Evolutionary conservation across 64 coral and sea anemone species (phyloP), one percentile per base, ranked within the genome.

Genomic region (Exaiptasia diaphana): DNA sequence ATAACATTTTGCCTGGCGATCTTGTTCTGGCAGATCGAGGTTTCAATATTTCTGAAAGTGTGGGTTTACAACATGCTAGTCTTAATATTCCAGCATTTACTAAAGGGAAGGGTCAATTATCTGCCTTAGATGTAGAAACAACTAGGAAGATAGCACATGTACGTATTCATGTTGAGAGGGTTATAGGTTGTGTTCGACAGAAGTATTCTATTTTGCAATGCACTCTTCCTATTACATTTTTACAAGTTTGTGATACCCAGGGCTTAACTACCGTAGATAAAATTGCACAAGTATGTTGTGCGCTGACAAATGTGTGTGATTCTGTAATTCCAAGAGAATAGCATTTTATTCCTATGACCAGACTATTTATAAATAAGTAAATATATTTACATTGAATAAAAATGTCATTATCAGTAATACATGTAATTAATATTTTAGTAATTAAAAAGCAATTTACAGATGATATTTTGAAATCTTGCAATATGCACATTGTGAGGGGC

Each of bases 191-290:
- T 81, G 75, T 89, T 2, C 48, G 68, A 38, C 86, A 89, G 65
- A 82, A 89, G 76, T 89, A 81, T 34, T 55, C 75, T 14, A 81
- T 89, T 32, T 67, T 89, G 14, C 90, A 92, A 50, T 41, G 89
- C 22, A 41, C 85, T 23, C 28, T 72, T 29, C 67, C 75, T 7
- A 93, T 73, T 46, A 41, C 43, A 85, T 8, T 91, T 85, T 64
- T 38, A 63, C 22, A 83, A 30, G 38, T 35, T 81, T 48, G 71
- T 44, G 30, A 53, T 76, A 32, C 26, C 23, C n/a, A n/a, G 68
- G 52, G 25, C 80, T 3, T 91, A 71, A 65, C 68, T 91, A 59
- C 73, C 5, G 15, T 91, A 27, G 80, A 86, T 52, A 71, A 85
- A 34, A 85, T 81, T 46, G 82, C 67, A 50, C 54, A 85, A 48